Evolutionary conservation across 2,113 vertebrate species (phyloP).

Genomic region (Dascyllus trimaculatus): DNA sequence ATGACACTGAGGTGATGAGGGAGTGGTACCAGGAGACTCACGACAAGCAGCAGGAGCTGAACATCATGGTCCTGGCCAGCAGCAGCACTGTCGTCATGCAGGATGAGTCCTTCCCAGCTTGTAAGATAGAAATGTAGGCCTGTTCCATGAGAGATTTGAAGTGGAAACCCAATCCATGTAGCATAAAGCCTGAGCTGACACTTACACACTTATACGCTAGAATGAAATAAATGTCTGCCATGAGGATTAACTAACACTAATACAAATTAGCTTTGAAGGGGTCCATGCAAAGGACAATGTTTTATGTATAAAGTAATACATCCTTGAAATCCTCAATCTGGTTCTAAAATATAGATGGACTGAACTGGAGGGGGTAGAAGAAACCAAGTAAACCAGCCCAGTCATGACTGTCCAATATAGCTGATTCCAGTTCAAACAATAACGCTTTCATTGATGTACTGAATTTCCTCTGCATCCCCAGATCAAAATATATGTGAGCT

Average conservation of each 20-base stretch:
- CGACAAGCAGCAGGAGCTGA: conserved; percentile 96
- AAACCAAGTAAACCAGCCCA: conserved; percentile 20
- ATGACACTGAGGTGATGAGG: conserved; percentile 97
- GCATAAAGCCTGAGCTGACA: conserved; percentile 60
- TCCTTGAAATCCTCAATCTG: not conserved
- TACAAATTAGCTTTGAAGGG: conserved; percentile 6
- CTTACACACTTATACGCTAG: conserved; percentile 41
- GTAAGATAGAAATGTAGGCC: conserved; percentile 96
- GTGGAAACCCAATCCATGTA: conserved; percentile 51
- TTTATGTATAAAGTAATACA: conserved; percentile 1
- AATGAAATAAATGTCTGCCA: conserved; percentile 37
- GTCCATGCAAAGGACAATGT: conserved; percentile 4
- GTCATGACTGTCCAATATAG: conserved; percentile 16
- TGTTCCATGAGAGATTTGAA: not conserved
- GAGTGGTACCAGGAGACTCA: conserved; percentile 99
- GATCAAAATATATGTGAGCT: conserved; percentile 17
- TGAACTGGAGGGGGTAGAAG: conserved; percentile 4
- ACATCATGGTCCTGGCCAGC: conserved; percentile 98
- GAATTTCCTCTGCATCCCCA: conserved; percentile 33
- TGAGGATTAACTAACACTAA: conserved; percentile 32
- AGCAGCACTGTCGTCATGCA: conserved; percentile 99
- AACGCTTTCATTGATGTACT: conserved; percentile 22
- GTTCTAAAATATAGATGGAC: conserved; percentile 4
- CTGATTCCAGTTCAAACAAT: conserved; percentile 28
- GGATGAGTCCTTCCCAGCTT: conserved; percentile 99